A percentile compares a stretch with the other conserved stretches of the same genome.
phyloP scores from a whole-genome alignment of 1,140 invertebrate species.

The Philaenus spumarius region DNA sequence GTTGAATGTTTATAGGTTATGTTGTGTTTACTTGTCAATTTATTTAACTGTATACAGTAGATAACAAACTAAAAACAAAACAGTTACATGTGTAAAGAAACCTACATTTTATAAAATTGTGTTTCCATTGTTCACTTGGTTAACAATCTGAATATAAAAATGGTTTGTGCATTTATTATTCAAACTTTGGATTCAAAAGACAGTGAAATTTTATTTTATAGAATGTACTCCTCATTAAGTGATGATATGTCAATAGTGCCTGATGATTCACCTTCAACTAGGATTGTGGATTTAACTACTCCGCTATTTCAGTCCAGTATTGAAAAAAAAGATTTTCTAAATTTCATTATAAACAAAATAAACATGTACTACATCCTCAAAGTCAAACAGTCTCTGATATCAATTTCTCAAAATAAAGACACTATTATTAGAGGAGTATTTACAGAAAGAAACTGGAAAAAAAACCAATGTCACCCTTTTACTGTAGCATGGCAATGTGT shows the following conservation, averaged over 20 bases:
- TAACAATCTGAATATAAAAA: constrained; percentile 3
- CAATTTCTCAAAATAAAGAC: constrained; percentile 2
- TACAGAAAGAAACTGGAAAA: constrained; percentile 18
- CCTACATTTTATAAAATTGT: no score
- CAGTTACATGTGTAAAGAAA: no score
- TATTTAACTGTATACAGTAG: no score
- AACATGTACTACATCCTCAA: constrained; percentile 18
- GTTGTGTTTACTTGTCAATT: no score
- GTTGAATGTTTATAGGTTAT: no score
- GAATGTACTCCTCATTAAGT: constrained; percentile 13
- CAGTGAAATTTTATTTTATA: constrained; percentile 19
- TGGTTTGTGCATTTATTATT: constrained; percentile 22
- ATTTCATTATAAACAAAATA: constrained; percentile 13
- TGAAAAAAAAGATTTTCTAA: constrained; percentile 18
- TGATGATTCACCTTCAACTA: no score
- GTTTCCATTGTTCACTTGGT: no score
- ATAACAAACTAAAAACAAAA: no score
- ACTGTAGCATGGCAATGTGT: constrained; percentile 21
- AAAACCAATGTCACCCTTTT: background rate
- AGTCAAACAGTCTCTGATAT: constrained; percentile 21
- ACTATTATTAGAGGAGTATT: constrained; percentile 12
- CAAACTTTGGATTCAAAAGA: constrained; percentile 18
- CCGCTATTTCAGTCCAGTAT: constrained; percentile 16
- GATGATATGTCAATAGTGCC: background rate
- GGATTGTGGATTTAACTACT: no score